A percentile compares a stretch with the other conserved stretches of the same genome.
Conservation (phyloP, 2,888 invertebrate species). For the Azorinus chamasolen region DNA sequence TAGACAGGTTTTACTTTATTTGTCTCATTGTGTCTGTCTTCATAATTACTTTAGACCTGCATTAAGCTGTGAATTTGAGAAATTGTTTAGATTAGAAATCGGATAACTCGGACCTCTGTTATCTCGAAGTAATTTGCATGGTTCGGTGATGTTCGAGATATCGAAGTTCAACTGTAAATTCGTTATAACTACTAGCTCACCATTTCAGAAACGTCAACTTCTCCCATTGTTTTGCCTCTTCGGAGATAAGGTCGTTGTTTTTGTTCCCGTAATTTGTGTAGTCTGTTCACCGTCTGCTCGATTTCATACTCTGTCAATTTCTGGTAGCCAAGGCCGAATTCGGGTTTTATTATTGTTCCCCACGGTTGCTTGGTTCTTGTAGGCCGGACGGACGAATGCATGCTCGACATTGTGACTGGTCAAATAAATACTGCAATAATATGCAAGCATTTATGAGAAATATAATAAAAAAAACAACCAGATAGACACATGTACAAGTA, state of each 20-base stretch:
- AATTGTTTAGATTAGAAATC: no score
- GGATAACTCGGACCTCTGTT: no score
- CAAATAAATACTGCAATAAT: neutral
- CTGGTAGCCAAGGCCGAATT: slow-evolving; percentile 84
- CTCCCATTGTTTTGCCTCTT: slow-evolving; percentile 66
- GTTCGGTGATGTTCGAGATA: no score
- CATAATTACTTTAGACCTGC: no score
- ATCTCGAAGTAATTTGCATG: no score
- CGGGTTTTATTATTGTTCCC: slow-evolving; percentile 85
- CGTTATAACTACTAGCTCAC: slow-evolving; percentile 37
- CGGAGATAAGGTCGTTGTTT: slow-evolving; percentile 64
- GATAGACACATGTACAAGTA: no score
- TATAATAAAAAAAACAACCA: no score
- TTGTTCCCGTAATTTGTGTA: slow-evolving; percentile 69
- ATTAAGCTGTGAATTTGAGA: no score
- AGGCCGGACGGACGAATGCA: slow-evolving; percentile 84
- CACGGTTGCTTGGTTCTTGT: slow-evolving; percentile 82
- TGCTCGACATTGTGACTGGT: slow-evolving; percentile 64
- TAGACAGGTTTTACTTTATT: no score
- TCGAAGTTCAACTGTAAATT: no score
- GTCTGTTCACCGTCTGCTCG: slow-evolving; percentile 81
- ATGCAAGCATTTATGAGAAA: no score
- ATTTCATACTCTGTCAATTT: slow-evolving; percentile 84
- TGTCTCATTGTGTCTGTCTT: no score
- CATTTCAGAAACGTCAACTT: slow-evolving; percentile 73